Base-by-base conservation (phyloP, 1,140 invertebrate species). In the Kradibia gibbosae region DNA sequence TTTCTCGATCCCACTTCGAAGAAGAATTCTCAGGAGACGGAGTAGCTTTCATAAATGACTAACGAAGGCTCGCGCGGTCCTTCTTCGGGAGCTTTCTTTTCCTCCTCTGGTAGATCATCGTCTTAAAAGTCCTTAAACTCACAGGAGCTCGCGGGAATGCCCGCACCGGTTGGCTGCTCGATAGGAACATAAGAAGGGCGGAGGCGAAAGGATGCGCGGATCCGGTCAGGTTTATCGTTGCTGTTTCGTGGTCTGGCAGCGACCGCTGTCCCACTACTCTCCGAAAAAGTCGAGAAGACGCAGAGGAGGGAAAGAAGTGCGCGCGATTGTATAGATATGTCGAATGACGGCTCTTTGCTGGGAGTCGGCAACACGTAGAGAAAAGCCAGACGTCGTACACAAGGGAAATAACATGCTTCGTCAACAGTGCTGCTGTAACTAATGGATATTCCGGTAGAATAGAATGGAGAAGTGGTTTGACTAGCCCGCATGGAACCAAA, bases 331-430 rank as follows among this genome's bases (percentile, higher is more conserved):
- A 15, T 22, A 57, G 39, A 75, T 70, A 42, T 45, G 57, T 76
- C 70, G 70, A 78, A 60, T 11, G 7, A 7, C 10, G 20, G 45
- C 3, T 53, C 53, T 28, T 17, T 15, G 3, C 7, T n/a, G n/a
- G 22, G n/a, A 25, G 48, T 5, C 1, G 3, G 28, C 1, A 53
- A 76, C n/a, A 31, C n/a, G 31, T 17, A 42, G 65, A 71, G 74
- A 67, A 42, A 53, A 60, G 36, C 42, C 11, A 65, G 70, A 75
- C 80, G 62, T 57, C 50, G 87, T 89, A 89, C 90, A 90, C 90
- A 88, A 86, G 90, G 90, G 90, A 91, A 91, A 91, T 91, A 91
- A 90, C 89, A 88, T 89, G 90, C 89, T 91, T 91, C 90, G 90
- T 91, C 90, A 91, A 91, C 90, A 88, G 86, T 86, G 88, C 86